These are phyloP conservation scores for Pelobates cultripes DNA, from an alignment of 2,797 vertebrate species.

Conservation along the genomic window DNA sequence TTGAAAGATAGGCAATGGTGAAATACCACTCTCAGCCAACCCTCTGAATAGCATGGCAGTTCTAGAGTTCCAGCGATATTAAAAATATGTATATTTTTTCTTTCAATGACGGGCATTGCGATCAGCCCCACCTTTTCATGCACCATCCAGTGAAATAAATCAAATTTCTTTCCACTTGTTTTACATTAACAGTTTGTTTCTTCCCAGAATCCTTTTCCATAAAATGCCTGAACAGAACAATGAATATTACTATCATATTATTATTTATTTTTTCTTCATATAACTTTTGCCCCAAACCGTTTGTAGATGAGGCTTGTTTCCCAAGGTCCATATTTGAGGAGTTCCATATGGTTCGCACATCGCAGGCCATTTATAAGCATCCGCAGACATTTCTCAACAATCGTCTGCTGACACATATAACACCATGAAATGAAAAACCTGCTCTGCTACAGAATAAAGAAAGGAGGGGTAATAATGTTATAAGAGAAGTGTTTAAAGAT, in stretches of 20 bases:
- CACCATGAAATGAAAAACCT: conserved; percentile 44
- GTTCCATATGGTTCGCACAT: conserved; percentile 41
- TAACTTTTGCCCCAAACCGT: conserved; percentile 4
- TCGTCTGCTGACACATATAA: conserved; percentile 38
- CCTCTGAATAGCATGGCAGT: too few relatives aligned
- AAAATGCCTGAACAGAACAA: neutral
- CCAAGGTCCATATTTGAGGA: conserved; percentile 21
- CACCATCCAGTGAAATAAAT: too few relatives aligned
- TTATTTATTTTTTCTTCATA: too few relatives aligned
- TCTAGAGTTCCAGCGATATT: too few relatives aligned
- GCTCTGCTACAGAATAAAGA: neutral
- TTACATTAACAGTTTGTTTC: too few relatives aligned
- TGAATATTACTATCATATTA: neutral
- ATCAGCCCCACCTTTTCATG: too few relatives aligned
- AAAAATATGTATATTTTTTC: too few relatives aligned
- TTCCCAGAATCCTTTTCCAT: neutral
- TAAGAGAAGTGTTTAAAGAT: conserved; percentile 42
- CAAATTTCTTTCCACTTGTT: too few relatives aligned
- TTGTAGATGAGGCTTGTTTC: conserved; percentile 24
- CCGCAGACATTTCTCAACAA: conserved; percentile 41
- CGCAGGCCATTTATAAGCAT: conserved; percentile 40
- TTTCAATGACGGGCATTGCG: too few relatives aligned
- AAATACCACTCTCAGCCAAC: too few relatives aligned
- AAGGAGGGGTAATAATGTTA: conserved; percentile 1
- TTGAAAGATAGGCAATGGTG: too few relatives aligned